These are phyloP conservation scores for Sarcophaga variegata DNA, from an alignment of 2,888 invertebrate genomes.

Conservation along the genomic window DNA sequence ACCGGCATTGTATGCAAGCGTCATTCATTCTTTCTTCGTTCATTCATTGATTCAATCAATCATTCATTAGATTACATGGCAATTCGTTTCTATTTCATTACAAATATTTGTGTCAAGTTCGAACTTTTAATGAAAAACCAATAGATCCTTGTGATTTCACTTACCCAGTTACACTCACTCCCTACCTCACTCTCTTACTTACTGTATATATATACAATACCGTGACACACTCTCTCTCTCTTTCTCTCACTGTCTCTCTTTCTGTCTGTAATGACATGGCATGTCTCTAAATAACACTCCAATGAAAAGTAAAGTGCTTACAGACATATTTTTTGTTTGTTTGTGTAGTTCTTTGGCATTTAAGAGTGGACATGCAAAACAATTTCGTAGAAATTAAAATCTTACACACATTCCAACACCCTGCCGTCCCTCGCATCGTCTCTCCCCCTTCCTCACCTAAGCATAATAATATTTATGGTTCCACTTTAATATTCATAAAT, in stretches of 20 bases:
- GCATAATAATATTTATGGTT: too few relatives aligned
- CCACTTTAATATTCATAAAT: too few relatives aligned
- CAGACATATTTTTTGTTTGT: too few relatives aligned
- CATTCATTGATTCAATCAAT: constrained; percentile 16
- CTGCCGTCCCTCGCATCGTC: too few relatives aligned
- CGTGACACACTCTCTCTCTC: background rate
- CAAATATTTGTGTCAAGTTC: constrained; percentile 53
- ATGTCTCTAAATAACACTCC: too few relatives aligned
- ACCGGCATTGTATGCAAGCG: too few relatives aligned
- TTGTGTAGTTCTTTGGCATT: background rate
- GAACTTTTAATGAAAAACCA: constrained; percentile 48
- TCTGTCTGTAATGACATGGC: background rate
- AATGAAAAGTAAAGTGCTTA: background rate
- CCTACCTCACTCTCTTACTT: background rate
- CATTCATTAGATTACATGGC: constrained; percentile 40
- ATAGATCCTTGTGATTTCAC: constrained; percentile 40
- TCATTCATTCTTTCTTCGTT: background rate
- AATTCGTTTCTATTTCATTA: constrained; percentile 12
- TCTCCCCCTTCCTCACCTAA: too few relatives aligned
- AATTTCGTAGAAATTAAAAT: background rate
- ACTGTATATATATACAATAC: too few relatives aligned
- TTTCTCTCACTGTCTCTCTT: background rate
- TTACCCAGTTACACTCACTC: background rate
- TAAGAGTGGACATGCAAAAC: background rate
- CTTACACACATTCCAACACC: background rate